Evolutionary conservation across 1,140 invertebrate genomes (phyloP).

Genomic region (Drosophila bocki): DNA sequence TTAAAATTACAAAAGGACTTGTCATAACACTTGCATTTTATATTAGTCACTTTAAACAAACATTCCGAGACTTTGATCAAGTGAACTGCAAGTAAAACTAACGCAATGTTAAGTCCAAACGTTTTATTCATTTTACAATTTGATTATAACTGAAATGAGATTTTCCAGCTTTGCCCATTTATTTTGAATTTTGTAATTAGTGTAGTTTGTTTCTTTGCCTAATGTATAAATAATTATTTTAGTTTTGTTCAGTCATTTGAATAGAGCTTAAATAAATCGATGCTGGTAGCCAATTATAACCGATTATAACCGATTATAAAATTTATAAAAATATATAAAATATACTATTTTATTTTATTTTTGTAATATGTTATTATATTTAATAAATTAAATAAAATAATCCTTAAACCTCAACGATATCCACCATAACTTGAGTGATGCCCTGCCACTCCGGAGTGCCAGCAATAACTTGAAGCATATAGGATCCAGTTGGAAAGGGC

Average conservation of each 20-base stretch:
- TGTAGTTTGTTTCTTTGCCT: background rate
- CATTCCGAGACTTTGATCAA: background rate
- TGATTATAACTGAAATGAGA: background rate
- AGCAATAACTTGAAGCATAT: slow-evolving; percentile 18
- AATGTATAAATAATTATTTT: background rate
- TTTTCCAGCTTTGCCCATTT: background rate
- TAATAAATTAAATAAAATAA: background rate
- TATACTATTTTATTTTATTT: no score
- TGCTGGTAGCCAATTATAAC: no score
- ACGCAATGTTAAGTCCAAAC: background rate
- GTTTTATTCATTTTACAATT: background rate
- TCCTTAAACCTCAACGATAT: slow-evolving; percentile 8
- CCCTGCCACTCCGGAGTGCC: slow-evolving; percentile 18
- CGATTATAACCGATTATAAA: no score
- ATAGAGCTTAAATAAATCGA: background rate
- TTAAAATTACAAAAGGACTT: slow-evolving; percentile 4
- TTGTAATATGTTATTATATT: no score
- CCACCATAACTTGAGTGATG: slow-evolving; percentile 20
- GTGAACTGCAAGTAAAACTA: background rate
- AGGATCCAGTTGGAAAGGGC: slow-evolving; percentile 21
- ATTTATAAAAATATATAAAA: no score
- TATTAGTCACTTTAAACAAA: slow-evolving; percentile 18
- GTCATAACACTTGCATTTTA: slow-evolving; percentile 17
- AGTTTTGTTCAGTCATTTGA: background rate
- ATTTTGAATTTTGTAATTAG: background rate